Evolutionary conservation across 2,888 invertebrate species (phyloP).

Genomic region (Ectropis crepuscularia): DNA sequence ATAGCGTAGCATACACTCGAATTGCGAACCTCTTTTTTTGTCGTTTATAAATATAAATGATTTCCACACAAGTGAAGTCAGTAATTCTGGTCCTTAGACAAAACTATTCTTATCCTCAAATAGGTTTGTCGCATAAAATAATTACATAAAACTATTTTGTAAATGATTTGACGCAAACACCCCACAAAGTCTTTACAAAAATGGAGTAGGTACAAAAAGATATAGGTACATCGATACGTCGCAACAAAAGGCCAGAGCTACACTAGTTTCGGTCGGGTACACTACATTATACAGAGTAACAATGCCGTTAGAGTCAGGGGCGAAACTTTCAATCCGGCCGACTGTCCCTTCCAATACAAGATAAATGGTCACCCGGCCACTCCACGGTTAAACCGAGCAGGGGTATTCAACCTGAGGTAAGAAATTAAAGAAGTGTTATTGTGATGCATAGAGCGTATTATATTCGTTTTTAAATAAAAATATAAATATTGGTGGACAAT

Average conservation of each 20-base stretch:
- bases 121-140: too few relatives aligned
- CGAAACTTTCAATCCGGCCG: conserved; percentile 30
- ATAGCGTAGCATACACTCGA: too few relatives aligned
- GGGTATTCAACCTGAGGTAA: conserved; percentile 18
- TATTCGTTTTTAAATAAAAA: too few relatives aligned
- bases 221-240: neutral
- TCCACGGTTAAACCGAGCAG: conserved; percentile 33
- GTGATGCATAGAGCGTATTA: neutral
- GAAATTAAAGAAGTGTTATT: neutral
- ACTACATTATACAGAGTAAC: conserved; percentile 14
- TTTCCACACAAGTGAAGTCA: too few relatives aligned
- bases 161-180: too few relatives aligned
- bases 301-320: conserved; percentile 17
- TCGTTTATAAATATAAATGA: too few relatives aligned
- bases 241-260: conserved; percentile 7
- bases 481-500: too few relatives aligned
- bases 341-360: conserved; percentile 41
- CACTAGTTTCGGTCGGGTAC: neutral
- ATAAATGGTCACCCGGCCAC: conserved; percentile 37
- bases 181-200: neutral
- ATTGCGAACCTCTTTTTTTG: too few relatives aligned
- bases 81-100: too few relatives aligned
- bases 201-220: neutral
- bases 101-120: too few relatives aligned
- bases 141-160: too few relatives aligned